Conservation (phyloP, 1,140 invertebrate species). For the Archegozetes longisetosus region DNA sequence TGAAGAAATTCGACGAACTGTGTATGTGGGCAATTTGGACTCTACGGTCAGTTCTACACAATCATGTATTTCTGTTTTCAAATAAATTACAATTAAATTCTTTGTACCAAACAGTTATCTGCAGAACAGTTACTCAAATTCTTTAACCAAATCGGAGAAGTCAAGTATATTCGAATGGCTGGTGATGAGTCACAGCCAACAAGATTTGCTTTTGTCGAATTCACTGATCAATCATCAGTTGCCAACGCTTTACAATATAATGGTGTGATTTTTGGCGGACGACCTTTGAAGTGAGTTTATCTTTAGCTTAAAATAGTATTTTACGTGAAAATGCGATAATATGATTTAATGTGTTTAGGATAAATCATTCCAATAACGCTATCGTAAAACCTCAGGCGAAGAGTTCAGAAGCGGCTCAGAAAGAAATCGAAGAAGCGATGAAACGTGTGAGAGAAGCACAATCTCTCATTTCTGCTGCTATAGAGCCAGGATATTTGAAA, state of each 20-base stretch:
- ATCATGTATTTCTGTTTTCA: background rate
- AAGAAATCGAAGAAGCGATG: slow-evolving; percentile 94
- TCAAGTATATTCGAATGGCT: slow-evolving; percentile 87
- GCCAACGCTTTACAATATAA: slow-evolving; percentile 69
- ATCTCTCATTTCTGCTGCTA: slow-evolving; percentile 76
- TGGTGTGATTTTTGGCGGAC: slow-evolving; percentile 50
- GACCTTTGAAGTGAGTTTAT: slow-evolving; percentile 31
- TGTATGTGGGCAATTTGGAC: slow-evolving; percentile 61
- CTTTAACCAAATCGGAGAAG: slow-evolving; percentile 70
- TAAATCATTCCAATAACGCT: slow-evolving; percentile 73
- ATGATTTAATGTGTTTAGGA: slow-evolving; percentile 33
- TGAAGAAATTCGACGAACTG: slow-evolving; percentile 85
- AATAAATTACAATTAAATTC: slow-evolving; percentile 11
- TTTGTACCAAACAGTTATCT: too few relatives aligned
- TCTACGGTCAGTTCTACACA: slow-evolving; percentile 33
- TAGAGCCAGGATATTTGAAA: slow-evolving; percentile 44
- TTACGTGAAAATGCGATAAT: background rate
- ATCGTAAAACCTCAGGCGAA: slow-evolving; percentile 86
- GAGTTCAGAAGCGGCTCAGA: slow-evolving; percentile 80
- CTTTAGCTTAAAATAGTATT: slow-evolving; percentile 17
- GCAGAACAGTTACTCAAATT: slow-evolving; percentile 66
- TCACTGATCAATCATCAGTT: slow-evolving; percentile 75
- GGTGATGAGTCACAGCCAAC: slow-evolving; percentile 56
- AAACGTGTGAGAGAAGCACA: slow-evolving; percentile 87
- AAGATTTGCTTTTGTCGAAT: slow-evolving; percentile 75